These are phyloP conservation scores for Apotomis turbidana DNA, from an alignment of 2,888 invertebrate species.

Conservation along the genomic window DNA sequence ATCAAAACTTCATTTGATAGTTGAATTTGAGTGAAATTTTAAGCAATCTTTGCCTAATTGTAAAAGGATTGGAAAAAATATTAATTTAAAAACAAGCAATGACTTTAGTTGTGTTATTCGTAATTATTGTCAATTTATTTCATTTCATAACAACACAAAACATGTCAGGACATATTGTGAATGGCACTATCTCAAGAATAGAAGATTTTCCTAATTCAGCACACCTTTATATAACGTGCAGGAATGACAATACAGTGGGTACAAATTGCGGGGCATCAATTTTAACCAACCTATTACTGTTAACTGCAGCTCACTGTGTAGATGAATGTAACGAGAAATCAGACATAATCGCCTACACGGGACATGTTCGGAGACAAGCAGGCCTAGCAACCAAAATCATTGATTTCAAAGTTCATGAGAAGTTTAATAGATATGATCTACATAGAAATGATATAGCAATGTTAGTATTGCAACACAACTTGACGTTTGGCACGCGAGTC, in stretches of 20 bases:
- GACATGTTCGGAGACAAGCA: background rate
- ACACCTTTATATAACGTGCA: slow-evolving; percentile 10
- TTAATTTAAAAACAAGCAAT: too few relatives aligned
- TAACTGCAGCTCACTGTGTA: slow-evolving; percentile 16
- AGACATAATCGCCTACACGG: slow-evolving; percentile 5
- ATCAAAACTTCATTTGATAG: too few relatives aligned
- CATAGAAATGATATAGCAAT: slow-evolving; percentile 8
- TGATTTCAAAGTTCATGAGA: background rate
- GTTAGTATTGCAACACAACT: background rate
- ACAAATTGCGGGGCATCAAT: slow-evolving; percentile 7
- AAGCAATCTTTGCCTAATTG: too few relatives aligned
- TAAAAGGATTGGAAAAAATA: too few relatives aligned
- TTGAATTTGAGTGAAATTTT: too few relatives aligned
- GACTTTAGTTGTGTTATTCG: too few relatives aligned
- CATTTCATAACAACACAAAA: background rate
- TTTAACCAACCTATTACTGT: background rate
- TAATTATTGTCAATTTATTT: too few relatives aligned
- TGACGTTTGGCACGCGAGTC: background rate
- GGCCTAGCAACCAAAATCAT: background rate
- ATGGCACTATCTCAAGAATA: background rate
- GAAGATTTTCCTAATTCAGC: slow-evolving; percentile 15
- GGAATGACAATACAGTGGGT: background rate
- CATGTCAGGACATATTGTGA: slow-evolving; percentile 10
- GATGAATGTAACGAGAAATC: background rate
- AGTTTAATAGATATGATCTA: background rate